Conservation (phyloP, 2,113 vertebrate species). For the Pogona vitticeps region DNA sequence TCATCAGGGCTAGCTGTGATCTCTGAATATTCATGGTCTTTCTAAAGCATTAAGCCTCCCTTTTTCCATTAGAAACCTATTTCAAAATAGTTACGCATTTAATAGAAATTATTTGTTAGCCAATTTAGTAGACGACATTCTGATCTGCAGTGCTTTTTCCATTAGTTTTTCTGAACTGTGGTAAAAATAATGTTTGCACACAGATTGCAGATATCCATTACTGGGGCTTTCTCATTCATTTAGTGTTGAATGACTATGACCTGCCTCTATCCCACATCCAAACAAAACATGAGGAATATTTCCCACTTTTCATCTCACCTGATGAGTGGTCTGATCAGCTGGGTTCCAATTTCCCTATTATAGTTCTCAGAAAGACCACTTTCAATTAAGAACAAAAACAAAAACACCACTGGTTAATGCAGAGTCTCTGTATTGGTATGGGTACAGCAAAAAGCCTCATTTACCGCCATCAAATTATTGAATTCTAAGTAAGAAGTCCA, state of each 20-base stretch:
- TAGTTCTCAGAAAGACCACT: not conserved
- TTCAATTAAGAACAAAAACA: not conserved
- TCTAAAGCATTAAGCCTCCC: conserved; percentile 1
- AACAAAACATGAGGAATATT: not conserved
- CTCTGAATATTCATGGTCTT: conserved; percentile 31
- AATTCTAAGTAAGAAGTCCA: not conserved
- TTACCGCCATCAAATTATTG: not conserved
- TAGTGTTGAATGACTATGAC: not conserved
- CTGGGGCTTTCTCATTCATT: not conserved
- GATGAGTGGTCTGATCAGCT: not conserved
- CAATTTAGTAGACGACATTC: not conserved
- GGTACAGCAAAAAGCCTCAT: not conserved
- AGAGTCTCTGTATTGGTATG: not conserved
- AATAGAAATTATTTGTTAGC: conserved; percentile 26
- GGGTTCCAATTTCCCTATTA: not conserved
- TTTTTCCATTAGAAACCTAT: conserved; percentile 27
- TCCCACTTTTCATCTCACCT: not conserved
- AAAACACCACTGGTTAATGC: not conserved
- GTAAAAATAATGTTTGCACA: not conserved
- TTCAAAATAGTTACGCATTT: conserved; percentile 35
- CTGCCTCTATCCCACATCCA: not conserved
- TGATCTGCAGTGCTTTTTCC: not conserved
- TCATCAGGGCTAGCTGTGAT: conserved; percentile 24
- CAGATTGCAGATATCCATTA: not conserved
- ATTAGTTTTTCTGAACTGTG: conserved; percentile 3